A percentile compares a stretch with the other conserved stretches of the same genome.
Conservation (phyloP, 2,797 vertebrate species). For the Esox masquinongy region DNA sequence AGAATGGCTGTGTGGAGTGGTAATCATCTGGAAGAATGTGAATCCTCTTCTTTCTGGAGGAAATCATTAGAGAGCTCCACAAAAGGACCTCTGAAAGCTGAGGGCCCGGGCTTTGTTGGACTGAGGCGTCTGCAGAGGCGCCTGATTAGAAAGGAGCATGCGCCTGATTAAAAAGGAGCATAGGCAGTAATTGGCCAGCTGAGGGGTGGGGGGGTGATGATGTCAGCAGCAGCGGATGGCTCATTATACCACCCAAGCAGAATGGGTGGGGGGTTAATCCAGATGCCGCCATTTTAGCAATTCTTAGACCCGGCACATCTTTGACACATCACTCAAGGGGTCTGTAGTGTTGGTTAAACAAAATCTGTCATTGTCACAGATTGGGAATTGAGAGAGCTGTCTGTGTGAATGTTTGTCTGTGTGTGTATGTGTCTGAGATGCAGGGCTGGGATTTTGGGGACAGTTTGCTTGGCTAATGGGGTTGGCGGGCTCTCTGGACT, state of each 20-base stretch:
- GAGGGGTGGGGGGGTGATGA: conserved; percentile 57
- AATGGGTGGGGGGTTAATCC: conserved; percentile 46
- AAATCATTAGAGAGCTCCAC: conserved; percentile 55
- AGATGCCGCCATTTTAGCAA: conserved; percentile 45
- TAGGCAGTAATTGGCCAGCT: conserved; percentile 69
- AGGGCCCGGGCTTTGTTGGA: conserved; percentile 57
- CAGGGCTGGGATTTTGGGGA: conserved; percentile 59
- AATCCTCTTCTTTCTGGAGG: conserved; percentile 57
- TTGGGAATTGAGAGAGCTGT: not conserved
- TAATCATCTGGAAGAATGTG: conserved; percentile 62
- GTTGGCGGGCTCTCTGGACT: conserved; percentile 62
- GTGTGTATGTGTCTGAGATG: conserved; percentile 44
- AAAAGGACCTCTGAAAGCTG: conserved; percentile 50
- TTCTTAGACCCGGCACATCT: conserved; percentile 51
- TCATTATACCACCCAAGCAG: conserved; percentile 63
- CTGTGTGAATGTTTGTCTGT: conserved; percentile 33
- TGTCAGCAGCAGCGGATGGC: conserved; percentile 69
- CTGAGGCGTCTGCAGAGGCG: conserved; percentile 59
- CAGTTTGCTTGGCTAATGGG: conserved; percentile 70
- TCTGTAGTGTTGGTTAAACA: conserved; percentile 53
- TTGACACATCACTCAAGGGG: conserved; percentile 59
- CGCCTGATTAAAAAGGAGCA: conserved; percentile 56
- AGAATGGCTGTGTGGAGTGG: conserved; percentile 53
- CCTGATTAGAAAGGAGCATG: conserved; percentile 69
- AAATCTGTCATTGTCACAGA: conserved; percentile 51